Conservation (phyloP, 2,797 vertebrate genomes). For the Phaenicophaeus curvirostris region DNA sequence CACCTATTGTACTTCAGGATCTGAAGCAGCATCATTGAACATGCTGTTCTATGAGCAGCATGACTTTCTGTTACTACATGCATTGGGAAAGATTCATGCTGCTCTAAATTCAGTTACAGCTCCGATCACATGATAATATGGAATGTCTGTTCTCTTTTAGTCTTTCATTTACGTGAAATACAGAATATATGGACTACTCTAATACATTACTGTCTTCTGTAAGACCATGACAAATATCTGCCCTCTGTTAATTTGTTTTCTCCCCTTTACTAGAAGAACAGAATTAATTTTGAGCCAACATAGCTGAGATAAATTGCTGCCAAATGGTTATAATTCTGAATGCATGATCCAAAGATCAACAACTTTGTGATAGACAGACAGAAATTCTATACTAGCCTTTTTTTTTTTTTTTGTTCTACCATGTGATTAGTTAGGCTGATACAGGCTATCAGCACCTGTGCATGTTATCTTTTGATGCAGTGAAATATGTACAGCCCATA, state of each 20-base stretch:
- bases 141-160: neutral
- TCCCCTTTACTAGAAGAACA: neutral
- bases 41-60: neutral
- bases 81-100: neutral
- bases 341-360: neutral
- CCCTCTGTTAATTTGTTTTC: neutral
- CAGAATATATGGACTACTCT: neutral
- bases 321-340: neutral
- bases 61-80: neutral
- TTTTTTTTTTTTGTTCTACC: neutral
- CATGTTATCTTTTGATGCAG: neutral
- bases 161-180: neutral
- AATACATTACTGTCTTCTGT: neutral
- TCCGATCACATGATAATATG: neutral
- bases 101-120: neutral
- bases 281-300: neutral
- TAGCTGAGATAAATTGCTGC: neutral
- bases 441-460: neutral
- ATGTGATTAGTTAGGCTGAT: neutral
- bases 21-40: neutral
- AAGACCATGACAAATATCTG: neutral
- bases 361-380: neutral
- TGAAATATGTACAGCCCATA: neutral
- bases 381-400: neutral
- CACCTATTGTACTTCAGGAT: neutral